Evolutionary conservation across 2,797 vertebrate species (phyloP).

Genomic region (Acanthurus leucopareius): DNA sequence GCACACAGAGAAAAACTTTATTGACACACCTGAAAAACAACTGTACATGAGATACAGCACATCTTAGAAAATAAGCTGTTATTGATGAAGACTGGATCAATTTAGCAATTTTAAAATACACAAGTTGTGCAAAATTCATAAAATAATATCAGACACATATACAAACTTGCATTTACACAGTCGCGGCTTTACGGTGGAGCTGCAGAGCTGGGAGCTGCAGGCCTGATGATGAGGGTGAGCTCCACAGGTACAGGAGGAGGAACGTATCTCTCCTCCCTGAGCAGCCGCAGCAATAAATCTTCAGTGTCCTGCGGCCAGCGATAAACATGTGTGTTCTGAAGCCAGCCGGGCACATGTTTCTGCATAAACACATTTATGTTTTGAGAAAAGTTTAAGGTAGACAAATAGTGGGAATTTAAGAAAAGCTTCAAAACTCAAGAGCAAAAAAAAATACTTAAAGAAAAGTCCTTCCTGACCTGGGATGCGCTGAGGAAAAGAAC

Average conservation of each 20-base stretch:
- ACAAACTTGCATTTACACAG: not conserved
- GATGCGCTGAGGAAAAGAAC: conserved; percentile 90
- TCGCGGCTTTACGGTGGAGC: conserved; percentile 35
- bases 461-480: conserved; percentile 84
- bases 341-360: conserved; percentile 92
- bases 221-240: conserved; percentile 89
- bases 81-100: not conserved
- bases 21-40: conserved; percentile 12
- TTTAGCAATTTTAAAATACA: not conserved
- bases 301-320: conserved; percentile 90
- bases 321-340: conserved; percentile 91
- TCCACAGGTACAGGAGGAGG: conserved; percentile 88
- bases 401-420: not conserved
- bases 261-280: conserved; percentile 89
- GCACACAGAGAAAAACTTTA: conserved; percentile 16
- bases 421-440: not conserved
- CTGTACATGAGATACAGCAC: not conserved
- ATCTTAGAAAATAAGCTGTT: not conserved
- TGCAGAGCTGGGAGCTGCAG: conserved; percentile 53
- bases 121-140: not conserved
- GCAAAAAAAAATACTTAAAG: not conserved
- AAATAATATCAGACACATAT: not conserved
- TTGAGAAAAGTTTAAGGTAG: not conserved
- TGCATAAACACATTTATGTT: conserved; percentile 46
- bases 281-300: conserved; percentile 89